phyloP scores from a whole-genome alignment of 2,797 vertebrate genomes.

The Picus viridis region DNA sequence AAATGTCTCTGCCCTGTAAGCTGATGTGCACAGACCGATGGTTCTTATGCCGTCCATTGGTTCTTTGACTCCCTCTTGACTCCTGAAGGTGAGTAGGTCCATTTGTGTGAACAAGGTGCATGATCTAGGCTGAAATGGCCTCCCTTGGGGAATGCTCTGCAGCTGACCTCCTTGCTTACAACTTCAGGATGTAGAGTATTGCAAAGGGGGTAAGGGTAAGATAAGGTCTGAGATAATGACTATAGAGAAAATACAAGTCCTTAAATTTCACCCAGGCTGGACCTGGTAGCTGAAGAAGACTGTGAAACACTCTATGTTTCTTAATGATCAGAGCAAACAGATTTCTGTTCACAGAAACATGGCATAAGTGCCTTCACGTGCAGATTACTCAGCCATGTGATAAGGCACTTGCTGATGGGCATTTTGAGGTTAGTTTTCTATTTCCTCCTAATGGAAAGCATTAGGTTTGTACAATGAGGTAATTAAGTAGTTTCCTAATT shows the following conservation, averaged over 20 bases:
- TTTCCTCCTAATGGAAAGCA: neutral
- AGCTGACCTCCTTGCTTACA: neutral
- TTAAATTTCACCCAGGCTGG: neutral
- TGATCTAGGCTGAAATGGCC: neutral
- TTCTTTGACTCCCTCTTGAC: neutral
- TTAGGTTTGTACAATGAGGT: neutral
- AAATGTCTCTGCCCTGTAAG: conserved; percentile 32
- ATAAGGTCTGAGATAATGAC: neutral
- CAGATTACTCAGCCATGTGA: neutral
- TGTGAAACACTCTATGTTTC: neutral
- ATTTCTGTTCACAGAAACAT: neutral
- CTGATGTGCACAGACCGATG: neutral
- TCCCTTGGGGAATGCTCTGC: neutral
- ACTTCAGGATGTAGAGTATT: rapidly evolving
- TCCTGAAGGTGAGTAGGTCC: neutral
- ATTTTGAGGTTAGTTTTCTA: neutral
- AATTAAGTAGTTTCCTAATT: neutral
- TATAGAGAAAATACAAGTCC: neutral
- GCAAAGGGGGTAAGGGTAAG: neutral
- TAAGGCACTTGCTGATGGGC: neutral
- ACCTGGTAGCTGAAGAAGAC: neutral
- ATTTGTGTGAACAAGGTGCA: neutral
- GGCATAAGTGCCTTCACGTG: neutral
- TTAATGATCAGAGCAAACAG: neutral
- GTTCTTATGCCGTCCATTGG: neutral